Conservation (phyloP, 2,888 invertebrate genomes). For the Heteropelma amictum region DNA sequence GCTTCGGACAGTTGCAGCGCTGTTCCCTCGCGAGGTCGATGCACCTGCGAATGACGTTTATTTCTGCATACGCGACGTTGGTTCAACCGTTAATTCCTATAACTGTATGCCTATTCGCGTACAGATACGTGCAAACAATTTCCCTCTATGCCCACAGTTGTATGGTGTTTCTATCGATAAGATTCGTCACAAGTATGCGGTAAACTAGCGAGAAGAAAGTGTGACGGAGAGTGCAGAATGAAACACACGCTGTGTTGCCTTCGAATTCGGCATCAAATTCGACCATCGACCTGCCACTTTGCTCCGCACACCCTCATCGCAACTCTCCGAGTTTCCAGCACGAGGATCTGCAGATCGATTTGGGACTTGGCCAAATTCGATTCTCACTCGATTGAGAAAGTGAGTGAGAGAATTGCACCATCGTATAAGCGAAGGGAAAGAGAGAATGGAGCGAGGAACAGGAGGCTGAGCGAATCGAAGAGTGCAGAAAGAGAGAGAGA, state of each 20-base stretch:
- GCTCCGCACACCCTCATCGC: neutral
- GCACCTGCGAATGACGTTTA: constrained; percentile 35
- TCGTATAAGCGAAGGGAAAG: too few species aligned
- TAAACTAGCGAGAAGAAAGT: constrained; percentile 9
- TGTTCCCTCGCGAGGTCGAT: constrained; percentile 39
- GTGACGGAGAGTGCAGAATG: neutral
- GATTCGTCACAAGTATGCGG: constrained; percentile 31
- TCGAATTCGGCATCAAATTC: constrained; percentile 38
- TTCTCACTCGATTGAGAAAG: constrained; percentile 57
- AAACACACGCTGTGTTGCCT: constrained; percentile 10
- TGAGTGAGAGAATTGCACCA: too few species aligned
- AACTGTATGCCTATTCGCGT: neutral
- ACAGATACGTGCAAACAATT: neutral
- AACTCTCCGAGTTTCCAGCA: constrained; percentile 2
- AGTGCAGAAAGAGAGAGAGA: neutral
- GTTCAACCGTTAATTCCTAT: neutral
- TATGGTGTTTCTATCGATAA: constrained; percentile 31
- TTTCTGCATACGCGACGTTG: constrained; percentile 3
- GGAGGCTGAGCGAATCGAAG: neutral
- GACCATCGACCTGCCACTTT: constrained; percentile 50
- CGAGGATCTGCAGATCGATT: constrained; percentile 62
- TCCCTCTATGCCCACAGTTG: constrained; percentile 10
- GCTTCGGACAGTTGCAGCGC: constrained; percentile 27
- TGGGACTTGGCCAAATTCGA: constrained; percentile 68
- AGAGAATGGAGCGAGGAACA: neutral